phyloP scores from a whole-genome alignment of 2,888 invertebrate genomes.

The Epirrita christyi region DNA sequence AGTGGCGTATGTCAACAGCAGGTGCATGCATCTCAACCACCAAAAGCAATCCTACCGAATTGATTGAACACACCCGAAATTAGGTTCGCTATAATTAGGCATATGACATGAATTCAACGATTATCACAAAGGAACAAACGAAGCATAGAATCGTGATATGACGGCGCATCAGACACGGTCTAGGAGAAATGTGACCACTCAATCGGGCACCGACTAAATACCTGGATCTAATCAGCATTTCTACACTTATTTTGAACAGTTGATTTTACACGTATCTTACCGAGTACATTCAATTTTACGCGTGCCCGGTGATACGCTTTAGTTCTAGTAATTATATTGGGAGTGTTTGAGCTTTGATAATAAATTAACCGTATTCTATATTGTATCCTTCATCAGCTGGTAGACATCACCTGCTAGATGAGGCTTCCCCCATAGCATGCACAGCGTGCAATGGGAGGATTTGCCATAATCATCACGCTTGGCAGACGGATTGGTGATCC shows the following conservation, averaged over 20 bases:
- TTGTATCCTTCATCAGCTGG: too few species aligned
- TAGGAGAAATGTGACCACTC: slow-evolving; percentile 42
- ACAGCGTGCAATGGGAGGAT: too few species aligned
- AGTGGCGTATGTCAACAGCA: too few species aligned
- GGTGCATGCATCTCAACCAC: slow-evolving; percentile 2
- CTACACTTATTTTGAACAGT: slow-evolving; percentile 84
- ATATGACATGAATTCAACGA: slow-evolving; percentile 81
- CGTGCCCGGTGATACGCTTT: slow-evolving; percentile 50
- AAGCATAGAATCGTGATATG: slow-evolving; percentile 80
- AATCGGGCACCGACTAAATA: slow-evolving; percentile 64
- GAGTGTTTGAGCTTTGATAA: not conserved
- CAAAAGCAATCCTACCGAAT: slow-evolving; percentile 54
- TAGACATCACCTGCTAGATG: too few species aligned
- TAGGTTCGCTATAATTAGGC: slow-evolving; percentile 77
- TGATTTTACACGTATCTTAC: slow-evolving; percentile 83
- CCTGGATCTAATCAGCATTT: slow-evolving; percentile 84
- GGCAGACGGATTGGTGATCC: too few species aligned
- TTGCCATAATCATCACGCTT: too few species aligned
- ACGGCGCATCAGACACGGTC: slow-evolving; percentile 70
- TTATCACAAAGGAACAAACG: slow-evolving; percentile 79
- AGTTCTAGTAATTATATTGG: slow-evolving; percentile 30
- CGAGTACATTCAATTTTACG: slow-evolving; percentile 77
- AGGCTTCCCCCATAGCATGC: too few species aligned
- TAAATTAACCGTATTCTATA: too few species aligned
- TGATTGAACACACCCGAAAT: slow-evolving; percentile 72